These are phyloP conservation scores for Silvanus unidentatus DNA, from an alignment of 2,888 invertebrate species.

Conservation along the genomic window DNA sequence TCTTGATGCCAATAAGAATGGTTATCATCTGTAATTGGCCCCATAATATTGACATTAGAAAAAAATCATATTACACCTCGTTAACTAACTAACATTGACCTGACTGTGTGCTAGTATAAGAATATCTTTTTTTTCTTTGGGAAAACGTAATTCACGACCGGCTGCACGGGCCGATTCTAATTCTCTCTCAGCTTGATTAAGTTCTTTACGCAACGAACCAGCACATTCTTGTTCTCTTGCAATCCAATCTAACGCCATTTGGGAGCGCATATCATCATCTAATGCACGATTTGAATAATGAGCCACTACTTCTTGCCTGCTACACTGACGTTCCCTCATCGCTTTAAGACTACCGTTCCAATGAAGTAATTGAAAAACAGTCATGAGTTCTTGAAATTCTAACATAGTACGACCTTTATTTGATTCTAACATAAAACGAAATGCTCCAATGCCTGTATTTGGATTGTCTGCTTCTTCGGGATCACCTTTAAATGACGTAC, in stretches of 20 bases:
- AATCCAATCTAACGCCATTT: constrained; percentile 95
- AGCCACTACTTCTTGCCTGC: constrained; percentile 85
- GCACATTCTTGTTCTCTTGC: constrained; percentile 70
- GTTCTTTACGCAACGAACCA: constrained; percentile 72
- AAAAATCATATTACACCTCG: constrained; percentile 13
- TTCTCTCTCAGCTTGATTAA: constrained; percentile 80
- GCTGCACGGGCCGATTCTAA: constrained; percentile 79
- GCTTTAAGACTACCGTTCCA: constrained; percentile 96
- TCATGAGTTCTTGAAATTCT: constrained; percentile 95
- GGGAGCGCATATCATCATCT: constrained; percentile 92
- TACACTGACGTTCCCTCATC: constrained; percentile 92
- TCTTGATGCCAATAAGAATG: not conserved
- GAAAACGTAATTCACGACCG: constrained; percentile 85
- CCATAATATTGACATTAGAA: constrained; percentile 12
- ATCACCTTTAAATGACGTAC: constrained; percentile 71
- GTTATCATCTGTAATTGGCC: constrained; percentile 14
- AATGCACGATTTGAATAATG: constrained; percentile 89
- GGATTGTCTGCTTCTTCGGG: constrained; percentile 58
- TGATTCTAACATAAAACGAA: constrained; percentile 69
- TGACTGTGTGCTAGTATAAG: constrained; percentile 83
- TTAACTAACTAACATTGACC: constrained; percentile 52
- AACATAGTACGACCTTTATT: constrained; percentile 92
- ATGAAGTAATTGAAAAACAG: constrained; percentile 92
- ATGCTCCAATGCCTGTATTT: constrained; percentile 67
- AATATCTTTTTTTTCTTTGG: constrained; percentile 93